Evolutionary conservation across 2,113 vertebrate genomes (phyloP).

Genomic region (Notarius lentiginosus): DNA sequence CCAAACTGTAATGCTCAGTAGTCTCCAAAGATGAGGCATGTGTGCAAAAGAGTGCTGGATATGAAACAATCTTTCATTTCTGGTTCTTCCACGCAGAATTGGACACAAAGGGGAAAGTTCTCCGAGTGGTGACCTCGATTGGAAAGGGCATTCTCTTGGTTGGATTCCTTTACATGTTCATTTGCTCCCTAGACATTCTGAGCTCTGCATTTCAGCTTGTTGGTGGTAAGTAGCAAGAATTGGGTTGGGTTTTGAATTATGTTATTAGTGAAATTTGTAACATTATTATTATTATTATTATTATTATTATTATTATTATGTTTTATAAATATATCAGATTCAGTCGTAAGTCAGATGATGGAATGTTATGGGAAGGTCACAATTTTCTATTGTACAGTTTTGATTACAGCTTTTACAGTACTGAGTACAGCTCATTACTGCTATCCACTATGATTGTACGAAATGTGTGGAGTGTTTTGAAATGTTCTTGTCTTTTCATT

Average conservation of each 20-base stretch:
- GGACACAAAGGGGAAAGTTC: constrained; percentile 79
- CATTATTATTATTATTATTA: not conserved
- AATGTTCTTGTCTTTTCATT: constrained; percentile 15
- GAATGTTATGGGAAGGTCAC: not conserved
- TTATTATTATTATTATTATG: not conserved
- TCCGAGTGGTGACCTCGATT: constrained; percentile 73
- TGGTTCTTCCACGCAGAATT: constrained; percentile 76
- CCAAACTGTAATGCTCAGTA: not conserved
- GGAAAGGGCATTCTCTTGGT: constrained; percentile 77
- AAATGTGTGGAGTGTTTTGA: not conserved
- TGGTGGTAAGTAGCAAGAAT: constrained; percentile 78
- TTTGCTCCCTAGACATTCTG: constrained; percentile 92
- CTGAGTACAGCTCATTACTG: no score
- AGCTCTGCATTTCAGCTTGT: constrained; percentile 95
- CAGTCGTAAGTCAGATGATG: not conserved
- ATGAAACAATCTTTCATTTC: constrained; percentile 23
- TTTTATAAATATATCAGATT: not conserved
- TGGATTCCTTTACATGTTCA: constrained; percentile 90
- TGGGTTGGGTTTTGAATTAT: not conserved
- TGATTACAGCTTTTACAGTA: no score
- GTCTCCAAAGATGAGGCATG: not conserved
- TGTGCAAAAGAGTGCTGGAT: not conserved
- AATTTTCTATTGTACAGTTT: no score
- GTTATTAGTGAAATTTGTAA: not conserved
- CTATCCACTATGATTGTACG: not conserved